A percentile compares a stretch with the other conserved stretches of the same genome.
Evolutionary conservation across 2,888 invertebrate genomes (phyloP).

Genomic region (Drosophila affinis): DNA sequence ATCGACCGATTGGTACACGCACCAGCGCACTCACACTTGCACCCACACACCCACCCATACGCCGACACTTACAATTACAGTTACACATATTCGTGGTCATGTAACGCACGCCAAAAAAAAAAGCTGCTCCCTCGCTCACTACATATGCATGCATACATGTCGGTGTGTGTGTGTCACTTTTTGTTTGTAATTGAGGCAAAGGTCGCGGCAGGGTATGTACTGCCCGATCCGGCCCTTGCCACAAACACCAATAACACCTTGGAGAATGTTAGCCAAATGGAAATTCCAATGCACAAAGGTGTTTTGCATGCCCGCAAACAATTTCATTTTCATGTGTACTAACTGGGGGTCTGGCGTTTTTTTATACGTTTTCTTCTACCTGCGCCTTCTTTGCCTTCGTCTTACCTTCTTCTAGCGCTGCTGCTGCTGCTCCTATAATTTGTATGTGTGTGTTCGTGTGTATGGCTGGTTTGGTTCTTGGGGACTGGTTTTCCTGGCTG

Average conservation of each 20-base stretch:
- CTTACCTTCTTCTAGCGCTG: slow-evolving; percentile 51
- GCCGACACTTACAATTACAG: slow-evolving; percentile 34
- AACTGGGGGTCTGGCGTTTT: slow-evolving; percentile 17
- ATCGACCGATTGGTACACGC: slow-evolving; percentile 43
- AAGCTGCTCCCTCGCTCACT: slow-evolving; percentile 30
- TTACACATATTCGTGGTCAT: slow-evolving; percentile 35
- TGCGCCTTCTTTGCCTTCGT: slow-evolving; percentile 47
- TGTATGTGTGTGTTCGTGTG: slow-evolving; percentile 35
- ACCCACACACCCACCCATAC: slow-evolving; percentile 8
- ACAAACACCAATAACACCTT: not conserved
- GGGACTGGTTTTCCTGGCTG: slow-evolving; percentile 14
- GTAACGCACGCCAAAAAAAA: slow-evolving; percentile 44
- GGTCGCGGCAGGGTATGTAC: slow-evolving; percentile 55
- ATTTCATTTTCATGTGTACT: slow-evolving; percentile 22
- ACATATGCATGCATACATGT: slow-evolving; percentile 7
- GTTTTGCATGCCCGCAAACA: slow-evolving; percentile 38
- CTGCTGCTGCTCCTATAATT: slow-evolving; percentile 49
- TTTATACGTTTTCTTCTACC: slow-evolving; percentile 33
- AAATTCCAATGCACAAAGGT: slow-evolving; percentile 54
- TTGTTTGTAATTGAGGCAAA: slow-evolving; percentile 76
- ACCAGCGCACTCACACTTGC: not conserved
- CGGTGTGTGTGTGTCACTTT: slow-evolving; percentile 57
- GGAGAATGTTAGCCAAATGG: slow-evolving; percentile 8
- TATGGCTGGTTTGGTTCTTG: slow-evolving; percentile 29
- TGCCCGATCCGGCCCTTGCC: not conserved